Evolutionary conservation across 1,140 invertebrate species (phyloP).

Genomic region (Achatina immaculata): DNA sequence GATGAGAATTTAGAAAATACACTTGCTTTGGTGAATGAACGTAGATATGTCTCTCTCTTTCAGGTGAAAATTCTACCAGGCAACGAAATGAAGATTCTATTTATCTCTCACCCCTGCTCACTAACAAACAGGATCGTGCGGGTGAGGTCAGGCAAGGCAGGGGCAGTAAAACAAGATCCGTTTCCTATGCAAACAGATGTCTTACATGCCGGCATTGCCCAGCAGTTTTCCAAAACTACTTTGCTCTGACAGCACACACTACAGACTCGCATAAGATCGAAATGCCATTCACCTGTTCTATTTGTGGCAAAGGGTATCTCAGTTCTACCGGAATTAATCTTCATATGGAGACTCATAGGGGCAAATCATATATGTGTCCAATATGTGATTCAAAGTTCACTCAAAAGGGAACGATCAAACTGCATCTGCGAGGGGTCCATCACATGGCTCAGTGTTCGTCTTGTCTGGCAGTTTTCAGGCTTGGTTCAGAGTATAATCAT

Average conservation of each 20-base stretch:
- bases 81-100: neutral
- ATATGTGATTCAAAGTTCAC: conserved; percentile 35
- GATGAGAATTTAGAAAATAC: too few relatives aligned
- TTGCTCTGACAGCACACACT: conserved; percentile 1
- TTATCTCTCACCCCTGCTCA: neutral
- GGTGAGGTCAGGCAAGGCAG: neutral
- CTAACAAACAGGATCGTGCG: neutral
- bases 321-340: conserved; percentile 19
- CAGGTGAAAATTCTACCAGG: neutral
- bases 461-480: conserved; percentile 17
- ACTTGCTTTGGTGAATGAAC: neutral
- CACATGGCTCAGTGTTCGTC: conserved; percentile 15
- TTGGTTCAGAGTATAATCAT: conserved; percentile 27
- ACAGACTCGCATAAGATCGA: conserved; percentile 4
- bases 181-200: neutral
- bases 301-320: conserved; percentile 32
- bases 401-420: conserved; percentile 23
- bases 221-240: conserved; percentile 10
- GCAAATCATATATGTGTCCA: conserved; percentile 22
- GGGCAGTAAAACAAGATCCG: neutral
- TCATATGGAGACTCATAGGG: conserved; percentile 12
- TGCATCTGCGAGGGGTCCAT: conserved; percentile 19
- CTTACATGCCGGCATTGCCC: neutral
- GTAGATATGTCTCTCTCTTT: neutral
- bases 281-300: conserved; percentile 16